Evolutionary conservation across 2,888 invertebrate genomes (phyloP).

Genomic region (Apodemia mormo): DNA sequence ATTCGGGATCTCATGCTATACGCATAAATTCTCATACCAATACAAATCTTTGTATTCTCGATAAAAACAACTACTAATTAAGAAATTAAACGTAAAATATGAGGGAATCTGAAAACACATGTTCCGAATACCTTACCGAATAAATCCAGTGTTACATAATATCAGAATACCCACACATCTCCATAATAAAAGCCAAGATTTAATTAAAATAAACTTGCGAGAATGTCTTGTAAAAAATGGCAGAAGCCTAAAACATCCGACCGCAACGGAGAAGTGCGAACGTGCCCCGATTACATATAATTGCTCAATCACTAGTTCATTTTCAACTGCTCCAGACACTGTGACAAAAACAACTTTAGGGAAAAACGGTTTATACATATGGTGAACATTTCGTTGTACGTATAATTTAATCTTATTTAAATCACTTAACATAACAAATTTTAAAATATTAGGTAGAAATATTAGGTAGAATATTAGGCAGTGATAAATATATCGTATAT

Average conservation of each 20-base stretch:
- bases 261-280: slow-evolving; percentile 45
- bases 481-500: no score
- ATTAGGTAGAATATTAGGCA: no score
- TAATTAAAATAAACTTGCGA: slow-evolving; percentile 67
- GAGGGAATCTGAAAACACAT: slow-evolving; percentile 16
- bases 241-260: slow-evolving; percentile 53
- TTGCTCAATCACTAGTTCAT: slow-evolving; percentile 40
- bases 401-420: not conserved
- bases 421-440: not conserved
- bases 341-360: slow-evolving; percentile 6
- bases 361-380: slow-evolving; percentile 1
- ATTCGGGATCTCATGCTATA: no score
- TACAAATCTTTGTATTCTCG: no score
- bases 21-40: no score
- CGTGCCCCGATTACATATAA: slow-evolving; percentile 39
- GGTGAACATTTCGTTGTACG: not conserved
- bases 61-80: not conserved
- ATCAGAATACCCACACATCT: slow-evolving; percentile 33
- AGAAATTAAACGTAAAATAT: slow-evolving; percentile 17
- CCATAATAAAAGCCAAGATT: slow-evolving; percentile 72
- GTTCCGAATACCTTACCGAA: slow-evolving; percentile 19
- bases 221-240: slow-evolving; percentile 56
- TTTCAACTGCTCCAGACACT: slow-evolving; percentile 14
- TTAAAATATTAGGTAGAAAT: no score
- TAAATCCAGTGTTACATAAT: slow-evolving; percentile 21